Evolutionary conservation across 2,888 invertebrate species (phyloP).

Genomic region (Tenthredo amoena): DNA sequence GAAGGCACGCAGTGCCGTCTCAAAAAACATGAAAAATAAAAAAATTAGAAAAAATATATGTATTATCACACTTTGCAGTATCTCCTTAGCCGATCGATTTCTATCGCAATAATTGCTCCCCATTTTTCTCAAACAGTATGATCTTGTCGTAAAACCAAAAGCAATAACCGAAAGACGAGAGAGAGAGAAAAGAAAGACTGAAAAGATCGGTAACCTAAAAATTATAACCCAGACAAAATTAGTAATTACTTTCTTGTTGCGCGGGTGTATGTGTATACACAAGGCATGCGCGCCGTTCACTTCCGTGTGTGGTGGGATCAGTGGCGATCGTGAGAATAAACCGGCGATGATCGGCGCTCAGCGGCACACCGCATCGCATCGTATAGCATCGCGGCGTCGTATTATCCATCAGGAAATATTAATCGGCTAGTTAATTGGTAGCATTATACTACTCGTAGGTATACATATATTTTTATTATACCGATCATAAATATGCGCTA

Average conservation of each 20-base stretch:
- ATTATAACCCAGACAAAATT: background rate
- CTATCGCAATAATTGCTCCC: background rate
- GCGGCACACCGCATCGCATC: background rate
- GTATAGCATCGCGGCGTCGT: background rate
- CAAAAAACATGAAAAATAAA: background rate
- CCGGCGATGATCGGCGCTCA: background rate
- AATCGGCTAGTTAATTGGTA: slow-evolving; percentile 31
- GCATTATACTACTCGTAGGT: background rate
- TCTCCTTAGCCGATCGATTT: background rate
- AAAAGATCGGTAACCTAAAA: background rate
- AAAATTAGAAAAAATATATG: background rate
- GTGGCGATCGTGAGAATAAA: slow-evolving; percentile 39
- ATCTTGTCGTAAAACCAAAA: background rate
- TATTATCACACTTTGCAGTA: background rate
- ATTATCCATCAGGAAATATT: slow-evolving; percentile 27
- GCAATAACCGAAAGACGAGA: background rate
- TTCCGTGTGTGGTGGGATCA: slow-evolving; percentile 36
- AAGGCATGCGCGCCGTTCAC: slow-evolving; percentile 8
- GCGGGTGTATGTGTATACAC: background rate
- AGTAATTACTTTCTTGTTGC: slow-evolving; percentile 1
- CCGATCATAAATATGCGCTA: background rate
- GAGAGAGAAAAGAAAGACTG: background rate
- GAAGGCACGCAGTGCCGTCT: slow-evolving; percentile 18
- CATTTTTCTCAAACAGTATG: background rate
- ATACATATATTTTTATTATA: background rate